phyloP scores from a whole-genome alignment of 2,113 vertebrate species.

The Prolemur simus region DNA sequence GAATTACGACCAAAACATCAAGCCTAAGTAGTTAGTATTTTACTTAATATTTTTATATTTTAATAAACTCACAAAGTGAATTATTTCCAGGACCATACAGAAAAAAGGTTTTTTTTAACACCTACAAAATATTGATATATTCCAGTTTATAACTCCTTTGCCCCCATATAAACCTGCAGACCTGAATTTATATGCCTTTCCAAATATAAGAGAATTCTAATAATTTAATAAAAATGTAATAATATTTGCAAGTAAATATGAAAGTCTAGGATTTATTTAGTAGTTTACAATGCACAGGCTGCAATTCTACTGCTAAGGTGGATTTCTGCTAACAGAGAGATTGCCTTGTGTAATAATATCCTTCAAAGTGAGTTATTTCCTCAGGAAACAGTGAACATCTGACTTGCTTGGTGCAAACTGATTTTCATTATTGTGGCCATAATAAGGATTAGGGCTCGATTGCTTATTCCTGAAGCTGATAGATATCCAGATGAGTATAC shows the following conservation, averaged over 20 bases:
- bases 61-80: background rate
- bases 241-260: background rate
- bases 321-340: background rate
- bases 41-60: background rate
- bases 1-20: background rate
- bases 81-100: background rate
- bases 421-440: background rate
- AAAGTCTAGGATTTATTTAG: background rate
- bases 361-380: background rate
- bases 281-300: background rate
- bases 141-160: background rate
- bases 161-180: background rate
- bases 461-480: background rate
- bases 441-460: background rate
- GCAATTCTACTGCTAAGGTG: background rate
- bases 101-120: background rate
- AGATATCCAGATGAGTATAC: background rate
- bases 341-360: background rate
- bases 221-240: background rate
- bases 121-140: background rate
- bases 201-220: background rate
- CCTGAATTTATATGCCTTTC: background rate
- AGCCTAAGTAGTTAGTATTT: background rate
- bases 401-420: background rate
- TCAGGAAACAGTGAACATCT: background rate